phyloP scores from a whole-genome alignment of 2,113 vertebrate species.

The Calypte anna region DNA sequence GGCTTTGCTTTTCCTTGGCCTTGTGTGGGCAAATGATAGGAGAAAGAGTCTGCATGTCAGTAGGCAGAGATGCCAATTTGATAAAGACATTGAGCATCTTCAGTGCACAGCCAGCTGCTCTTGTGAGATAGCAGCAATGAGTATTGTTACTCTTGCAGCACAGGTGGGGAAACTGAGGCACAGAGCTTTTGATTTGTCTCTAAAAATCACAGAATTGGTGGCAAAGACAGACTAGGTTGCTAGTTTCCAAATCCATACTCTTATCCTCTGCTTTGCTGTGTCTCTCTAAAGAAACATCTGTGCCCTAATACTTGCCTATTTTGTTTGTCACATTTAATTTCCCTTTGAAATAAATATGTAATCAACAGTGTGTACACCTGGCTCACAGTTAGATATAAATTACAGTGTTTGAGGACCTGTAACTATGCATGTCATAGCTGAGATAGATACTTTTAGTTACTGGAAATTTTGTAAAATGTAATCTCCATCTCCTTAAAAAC shows the following conservation, averaged over 20 bases:
- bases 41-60: background rate
- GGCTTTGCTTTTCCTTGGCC: background rate
- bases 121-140: background rate
- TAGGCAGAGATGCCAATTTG: background rate
- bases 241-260: background rate
- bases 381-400: background rate
- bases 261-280: background rate
- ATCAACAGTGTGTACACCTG: background rate
- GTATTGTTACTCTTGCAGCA: background rate
- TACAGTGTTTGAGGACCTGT: background rate
- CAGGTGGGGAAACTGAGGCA: background rate
- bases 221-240: background rate
- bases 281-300: background rate
- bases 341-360: background rate
- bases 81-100: background rate
- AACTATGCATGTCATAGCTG: background rate
- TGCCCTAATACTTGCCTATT: background rate
- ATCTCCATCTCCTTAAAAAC: background rate
- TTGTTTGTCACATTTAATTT: background rate
- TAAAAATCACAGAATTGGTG: background rate
- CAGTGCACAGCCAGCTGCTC: background rate
- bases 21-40: background rate
- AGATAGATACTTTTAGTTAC: background rate
- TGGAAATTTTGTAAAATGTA: background rate
- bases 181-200: background rate